Percentiles rank a stretch among this genome's conserved stretches.
Conservation (phyloP, 1,140 invertebrate genomes). For the Polypedilum pembai region DNA sequence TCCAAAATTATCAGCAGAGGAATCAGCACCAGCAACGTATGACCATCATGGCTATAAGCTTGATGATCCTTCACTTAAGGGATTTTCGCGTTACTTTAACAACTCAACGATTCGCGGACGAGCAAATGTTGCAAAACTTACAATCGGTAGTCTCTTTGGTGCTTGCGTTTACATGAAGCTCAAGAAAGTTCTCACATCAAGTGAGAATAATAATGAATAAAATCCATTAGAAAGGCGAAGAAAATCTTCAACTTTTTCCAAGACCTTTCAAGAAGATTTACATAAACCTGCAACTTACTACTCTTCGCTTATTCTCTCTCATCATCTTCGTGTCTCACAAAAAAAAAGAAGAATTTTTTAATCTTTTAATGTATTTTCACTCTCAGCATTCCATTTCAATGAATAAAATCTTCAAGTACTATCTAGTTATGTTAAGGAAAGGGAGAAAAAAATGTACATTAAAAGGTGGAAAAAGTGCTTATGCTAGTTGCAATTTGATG, state of each 20-base stretch:
- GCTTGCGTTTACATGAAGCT: background rate
- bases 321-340: background rate
- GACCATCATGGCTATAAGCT: background rate
- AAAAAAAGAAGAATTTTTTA: background rate
- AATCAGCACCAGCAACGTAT: background rate
- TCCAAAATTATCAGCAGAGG: background rate
- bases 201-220: background rate
- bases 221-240: background rate
- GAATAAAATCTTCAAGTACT: too few species aligned
- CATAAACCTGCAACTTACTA: background rate
- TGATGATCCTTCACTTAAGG: background rate
- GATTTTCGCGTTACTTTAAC: background rate
- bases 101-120: background rate
- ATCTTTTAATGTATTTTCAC: constrained; percentile 10
- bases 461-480: too few species aligned
- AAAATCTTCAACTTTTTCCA: background rate
- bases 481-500: too few species aligned
- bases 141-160: background rate
- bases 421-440: too few species aligned
- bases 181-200: background rate
- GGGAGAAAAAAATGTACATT: too few species aligned
- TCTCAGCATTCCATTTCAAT: background rate
- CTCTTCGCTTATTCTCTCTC: background rate
- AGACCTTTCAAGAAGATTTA: background rate
- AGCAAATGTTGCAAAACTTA: background rate